Percentiles rank a stretch among this genome's conserved stretches.
phyloP scores from a whole-genome alignment of 1,140 invertebrate species.

The Drosophila biarmipes region DNA sequence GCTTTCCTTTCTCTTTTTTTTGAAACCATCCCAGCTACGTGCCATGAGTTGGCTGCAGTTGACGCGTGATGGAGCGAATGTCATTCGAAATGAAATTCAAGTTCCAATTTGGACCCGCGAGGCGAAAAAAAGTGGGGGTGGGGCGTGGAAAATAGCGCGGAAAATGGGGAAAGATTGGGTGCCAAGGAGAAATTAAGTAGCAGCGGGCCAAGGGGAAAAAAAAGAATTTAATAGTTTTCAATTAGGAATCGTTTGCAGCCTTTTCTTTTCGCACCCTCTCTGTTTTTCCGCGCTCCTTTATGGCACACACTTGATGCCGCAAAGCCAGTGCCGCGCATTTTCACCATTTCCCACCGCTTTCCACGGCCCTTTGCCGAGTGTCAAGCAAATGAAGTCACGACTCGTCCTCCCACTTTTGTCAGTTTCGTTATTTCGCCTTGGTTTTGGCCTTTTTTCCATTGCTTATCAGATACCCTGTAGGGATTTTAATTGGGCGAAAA shows the following conservation, averaged over 20 bases:
- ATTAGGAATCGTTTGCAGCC: conserved; percentile 84
- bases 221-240: conserved; percentile 84
- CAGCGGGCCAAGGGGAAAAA: conserved; percentile 39
- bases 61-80: conserved; percentile 84
- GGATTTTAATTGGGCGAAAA: not conserved
- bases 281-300: conserved; percentile 40
- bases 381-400: conserved; percentile 83
- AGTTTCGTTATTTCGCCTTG: conserved; percentile 54
- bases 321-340: conserved; percentile 34
- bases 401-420: conserved; percentile 45
- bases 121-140: not conserved
- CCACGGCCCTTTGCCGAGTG: conserved; percentile 51
- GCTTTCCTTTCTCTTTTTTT: conserved; percentile 30
- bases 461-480: conserved; percentile 37
- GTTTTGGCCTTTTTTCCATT: conserved; percentile 12
- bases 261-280: conserved; percentile 58
- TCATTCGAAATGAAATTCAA: conserved; percentile 84
- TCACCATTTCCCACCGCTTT: conserved; percentile 34
- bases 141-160: conserved; percentile 3
- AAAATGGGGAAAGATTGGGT: conserved; percentile 30
- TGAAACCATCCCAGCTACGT: conserved; percentile 55
- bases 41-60: conserved; percentile 77
- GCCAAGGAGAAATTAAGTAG: conserved; percentile 63
- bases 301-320: conserved; percentile 63
- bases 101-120: conserved; percentile 75